phyloP scores from a whole-genome alignment of 1,140 invertebrate genomes.

The Aphelenchoides avenae region DNA sequence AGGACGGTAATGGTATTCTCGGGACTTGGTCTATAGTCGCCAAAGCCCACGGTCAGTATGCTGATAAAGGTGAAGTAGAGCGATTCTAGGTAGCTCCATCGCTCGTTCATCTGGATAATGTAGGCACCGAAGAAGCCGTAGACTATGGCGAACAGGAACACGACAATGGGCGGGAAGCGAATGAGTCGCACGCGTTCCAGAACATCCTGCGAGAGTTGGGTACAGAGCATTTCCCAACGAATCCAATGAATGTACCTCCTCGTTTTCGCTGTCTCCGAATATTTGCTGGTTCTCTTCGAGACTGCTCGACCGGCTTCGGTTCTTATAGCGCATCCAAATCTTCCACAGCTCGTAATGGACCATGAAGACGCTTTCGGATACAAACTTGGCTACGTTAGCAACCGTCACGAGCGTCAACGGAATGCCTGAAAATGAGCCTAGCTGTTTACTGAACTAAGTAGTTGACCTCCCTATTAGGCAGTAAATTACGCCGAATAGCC shows the following conservation, averaged over 20 bases:
- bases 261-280: slow-evolving; percentile 54
- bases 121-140: slow-evolving; percentile 55
- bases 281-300: slow-evolving; percentile 39
- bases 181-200: slow-evolving; percentile 51
- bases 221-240: neutral
- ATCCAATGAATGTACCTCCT: slow-evolving; percentile 31
- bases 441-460: neutral
- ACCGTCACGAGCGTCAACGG: slow-evolving; percentile 57
- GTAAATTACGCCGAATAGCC: slow-evolving; percentile 55
- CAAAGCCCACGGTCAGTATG: slow-evolving; percentile 58
- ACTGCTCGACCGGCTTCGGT: slow-evolving; percentile 23
- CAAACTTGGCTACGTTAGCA: slow-evolving; percentile 52
- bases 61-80: slow-evolving; percentile 58
- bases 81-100: slow-evolving; percentile 54
- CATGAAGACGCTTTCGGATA: slow-evolving; percentile 41
- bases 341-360: slow-evolving; percentile 54
- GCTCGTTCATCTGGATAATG: slow-evolving; percentile 44
- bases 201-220: slow-evolving; percentile 41
- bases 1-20: slow-evolving; percentile 47
- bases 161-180: slow-evolving; percentile 55
- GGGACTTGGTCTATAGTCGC: slow-evolving; percentile 49
- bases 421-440: slow-evolving; percentile 42
- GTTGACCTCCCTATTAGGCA: slow-evolving; percentile 50
- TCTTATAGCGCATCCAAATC: slow-evolving; percentile 45
- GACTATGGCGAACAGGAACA: slow-evolving; percentile 52